These are phyloP conservation scores for Pleuronectes platessa DNA, from an alignment of 2,113 vertebrate genomes.

Conservation along the genomic window DNA sequence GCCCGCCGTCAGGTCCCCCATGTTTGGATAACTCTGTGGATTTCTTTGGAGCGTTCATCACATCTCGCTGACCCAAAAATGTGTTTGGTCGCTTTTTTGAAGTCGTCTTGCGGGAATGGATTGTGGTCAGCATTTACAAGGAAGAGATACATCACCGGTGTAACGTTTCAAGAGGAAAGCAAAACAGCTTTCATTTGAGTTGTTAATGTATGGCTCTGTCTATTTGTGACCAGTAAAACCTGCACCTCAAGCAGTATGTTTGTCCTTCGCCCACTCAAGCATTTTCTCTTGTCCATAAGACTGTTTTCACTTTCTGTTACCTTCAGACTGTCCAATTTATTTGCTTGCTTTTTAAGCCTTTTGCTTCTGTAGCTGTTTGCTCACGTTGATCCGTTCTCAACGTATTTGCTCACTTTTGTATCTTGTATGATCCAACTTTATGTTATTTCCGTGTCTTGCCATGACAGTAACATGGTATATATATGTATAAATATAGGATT, in stretches of 20 bases:
- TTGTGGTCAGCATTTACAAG: conserved; percentile 51
- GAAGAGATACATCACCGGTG: conserved; percentile 48
- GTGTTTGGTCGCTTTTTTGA: conserved; percentile 43
- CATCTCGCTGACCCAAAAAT: conserved; percentile 50
- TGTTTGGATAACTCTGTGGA: conserved; percentile 54
- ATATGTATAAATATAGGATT: neutral
- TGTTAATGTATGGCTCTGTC: conserved; percentile 50
- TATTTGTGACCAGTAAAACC: conserved; percentile 30
- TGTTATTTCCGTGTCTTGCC: neutral
- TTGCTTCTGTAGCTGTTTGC: conserved; percentile 2
- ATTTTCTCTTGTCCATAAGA: neutral
- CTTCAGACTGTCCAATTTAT: neutral
- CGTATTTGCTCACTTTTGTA: neutral
- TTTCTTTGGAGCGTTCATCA: conserved; percentile 56
- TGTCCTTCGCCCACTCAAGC: neutral
- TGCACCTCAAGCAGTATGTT: conserved; percentile 29
- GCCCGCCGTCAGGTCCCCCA: conserved; percentile 19
- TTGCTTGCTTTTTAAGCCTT: neutral
- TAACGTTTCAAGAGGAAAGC: conserved; percentile 48
- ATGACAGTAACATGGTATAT: neutral
- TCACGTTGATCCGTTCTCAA: neutral
- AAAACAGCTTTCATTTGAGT: conserved; percentile 43
- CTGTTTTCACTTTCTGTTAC: neutral
- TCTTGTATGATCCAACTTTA: neutral
- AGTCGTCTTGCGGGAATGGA: conserved; percentile 36